These are phyloP conservation scores for Scaptomyza flava DNA, from an alignment of 2,888 invertebrate genomes.

Conservation along the genomic window DNA sequence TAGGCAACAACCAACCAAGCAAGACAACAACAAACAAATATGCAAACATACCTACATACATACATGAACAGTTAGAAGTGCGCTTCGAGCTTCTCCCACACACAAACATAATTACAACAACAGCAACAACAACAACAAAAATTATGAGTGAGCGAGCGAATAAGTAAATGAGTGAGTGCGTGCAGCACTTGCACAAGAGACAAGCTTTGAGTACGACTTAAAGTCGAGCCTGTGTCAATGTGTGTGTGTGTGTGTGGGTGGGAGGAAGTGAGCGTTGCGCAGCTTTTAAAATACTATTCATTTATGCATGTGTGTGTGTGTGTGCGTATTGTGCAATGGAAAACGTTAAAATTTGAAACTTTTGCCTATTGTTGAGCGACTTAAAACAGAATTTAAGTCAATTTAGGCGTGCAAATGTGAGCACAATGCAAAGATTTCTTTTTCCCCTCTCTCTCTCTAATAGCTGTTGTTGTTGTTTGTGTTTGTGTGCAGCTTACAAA, in stretches of 20 bases:
- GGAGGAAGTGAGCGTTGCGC: slow-evolving; percentile 44
- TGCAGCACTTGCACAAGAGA: slow-evolving; percentile 29
- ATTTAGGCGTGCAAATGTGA: slow-evolving; percentile 61
- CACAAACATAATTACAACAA: slow-evolving; percentile 49
- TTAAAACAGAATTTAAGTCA: slow-evolving; percentile 65
- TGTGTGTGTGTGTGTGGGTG: slow-evolving; percentile 34
- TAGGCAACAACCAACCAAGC: slow-evolving; percentile 60
- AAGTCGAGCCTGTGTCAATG: slow-evolving; percentile 18
- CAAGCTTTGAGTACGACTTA: slow-evolving; percentile 42
- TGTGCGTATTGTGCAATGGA: slow-evolving; percentile 30
- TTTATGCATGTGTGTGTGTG: slow-evolving; percentile 7
- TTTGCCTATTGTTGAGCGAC: slow-evolving; percentile 61
- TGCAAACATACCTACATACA: neutral
- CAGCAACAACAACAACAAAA: slow-evolving; percentile 9
- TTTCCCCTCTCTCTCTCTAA: slow-evolving; percentile 11
- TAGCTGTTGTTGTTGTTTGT: slow-evolving; percentile 1
- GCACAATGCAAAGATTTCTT: slow-evolving; percentile 48
- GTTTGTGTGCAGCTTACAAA: slow-evolving; percentile 28
- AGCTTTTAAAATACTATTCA: neutral
- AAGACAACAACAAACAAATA: slow-evolving; percentile 51
- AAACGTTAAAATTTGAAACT: slow-evolving; percentile 47
- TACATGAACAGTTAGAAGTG: slow-evolving; percentile 49
- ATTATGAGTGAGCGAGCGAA: slow-evolving; percentile 25
- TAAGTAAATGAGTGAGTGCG: slow-evolving; percentile 14
- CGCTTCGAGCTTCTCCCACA: slow-evolving; percentile 53